Conservation (phyloP, 2,113 vertebrate genomes). For the Apteryx owenii region DNA sequence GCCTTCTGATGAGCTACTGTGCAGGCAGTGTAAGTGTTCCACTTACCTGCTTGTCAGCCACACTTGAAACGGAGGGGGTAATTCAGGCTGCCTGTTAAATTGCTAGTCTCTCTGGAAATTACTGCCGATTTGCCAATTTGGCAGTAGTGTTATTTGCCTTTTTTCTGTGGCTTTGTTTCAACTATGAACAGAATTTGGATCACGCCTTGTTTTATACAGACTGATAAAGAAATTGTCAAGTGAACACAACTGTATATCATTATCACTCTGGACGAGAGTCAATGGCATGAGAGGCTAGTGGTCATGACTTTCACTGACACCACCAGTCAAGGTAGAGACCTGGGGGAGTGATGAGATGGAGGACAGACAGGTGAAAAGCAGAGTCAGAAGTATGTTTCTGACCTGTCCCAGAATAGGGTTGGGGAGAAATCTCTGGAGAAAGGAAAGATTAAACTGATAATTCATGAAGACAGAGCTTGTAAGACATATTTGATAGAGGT, state of each 20-base stretch:
- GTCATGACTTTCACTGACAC: accelerated
- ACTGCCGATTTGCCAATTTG: background rate
- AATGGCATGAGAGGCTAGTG: background rate
- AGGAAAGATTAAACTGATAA: background rate
- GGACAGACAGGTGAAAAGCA: background rate
- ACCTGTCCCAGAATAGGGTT: background rate
- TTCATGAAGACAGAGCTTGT: background rate
- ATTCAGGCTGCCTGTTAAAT: background rate
- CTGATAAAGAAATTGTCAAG: background rate
- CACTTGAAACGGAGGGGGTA: background rate
- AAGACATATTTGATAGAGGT: background rate
- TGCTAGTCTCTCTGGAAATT: background rate
- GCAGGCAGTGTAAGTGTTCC: background rate
- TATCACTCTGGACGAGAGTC: background rate
- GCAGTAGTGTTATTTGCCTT: background rate
- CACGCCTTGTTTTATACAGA: background rate
- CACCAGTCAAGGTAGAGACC: background rate
- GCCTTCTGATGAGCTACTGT: background rate
- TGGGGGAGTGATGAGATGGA: background rate
- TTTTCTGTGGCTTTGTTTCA: background rate
- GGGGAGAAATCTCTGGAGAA: background rate
- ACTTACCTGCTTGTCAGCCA: background rate
- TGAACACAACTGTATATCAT: accelerated
- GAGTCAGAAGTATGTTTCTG: background rate
- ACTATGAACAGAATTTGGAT: background rate